Evolutionary conservation across 1,140 invertebrate species (phyloP).

Genomic region (Rhopalosiphum maidis): DNA sequence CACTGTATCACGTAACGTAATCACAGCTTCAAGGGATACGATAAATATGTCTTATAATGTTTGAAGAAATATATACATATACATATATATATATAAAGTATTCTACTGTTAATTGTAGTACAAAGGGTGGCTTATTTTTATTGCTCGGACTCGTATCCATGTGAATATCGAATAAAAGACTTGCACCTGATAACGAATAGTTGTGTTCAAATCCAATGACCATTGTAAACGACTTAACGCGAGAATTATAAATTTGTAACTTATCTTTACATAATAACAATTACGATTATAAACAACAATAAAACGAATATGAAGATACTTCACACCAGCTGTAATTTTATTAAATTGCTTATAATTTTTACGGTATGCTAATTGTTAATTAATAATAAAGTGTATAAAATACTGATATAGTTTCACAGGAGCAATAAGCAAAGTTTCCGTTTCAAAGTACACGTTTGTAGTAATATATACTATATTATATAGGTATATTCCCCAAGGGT

Average conservation of each 20-base stretch:
- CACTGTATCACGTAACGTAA: too few species aligned
- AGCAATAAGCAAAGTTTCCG: background rate
- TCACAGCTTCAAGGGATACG: background rate
- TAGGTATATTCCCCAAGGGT: background rate
- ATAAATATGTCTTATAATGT: background rate
- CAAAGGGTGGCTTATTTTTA: background rate
- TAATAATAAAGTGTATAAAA: background rate
- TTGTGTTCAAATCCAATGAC: background rate
- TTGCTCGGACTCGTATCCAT: background rate
- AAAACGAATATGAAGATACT: background rate
- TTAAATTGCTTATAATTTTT: background rate
- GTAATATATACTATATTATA: background rate
- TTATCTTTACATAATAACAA: background rate
- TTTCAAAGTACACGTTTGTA: background rate
- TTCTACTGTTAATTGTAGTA: background rate
- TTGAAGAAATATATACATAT: background rate
- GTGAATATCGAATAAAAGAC: background rate
- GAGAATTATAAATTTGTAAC: background rate
- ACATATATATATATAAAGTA: background rate
- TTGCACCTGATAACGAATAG: background rate
- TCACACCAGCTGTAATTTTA: background rate
- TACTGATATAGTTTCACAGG: background rate
- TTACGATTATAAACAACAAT: background rate
- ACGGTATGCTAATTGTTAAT: background rate
- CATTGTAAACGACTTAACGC: background rate